A percentile compares a stretch with the other conserved stretches of the same genome.
phyloP scores from a whole-genome alignment of 2,797 vertebrate genomes.

The Valencia hispanica region DNA sequence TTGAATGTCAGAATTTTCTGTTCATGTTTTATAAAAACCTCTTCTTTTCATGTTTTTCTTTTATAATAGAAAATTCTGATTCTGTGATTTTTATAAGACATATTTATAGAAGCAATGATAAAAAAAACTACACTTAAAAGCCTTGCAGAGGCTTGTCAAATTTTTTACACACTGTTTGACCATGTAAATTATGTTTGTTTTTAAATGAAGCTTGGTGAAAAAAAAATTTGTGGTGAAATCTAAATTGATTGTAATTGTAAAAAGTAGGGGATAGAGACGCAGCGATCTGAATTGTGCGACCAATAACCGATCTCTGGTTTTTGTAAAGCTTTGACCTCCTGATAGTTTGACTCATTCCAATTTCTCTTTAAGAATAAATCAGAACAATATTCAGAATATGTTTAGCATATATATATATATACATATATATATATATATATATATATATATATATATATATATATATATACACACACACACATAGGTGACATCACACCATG shows the following conservation, averaged over 20 bases:
- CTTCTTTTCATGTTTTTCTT: conserved; percentile 55
- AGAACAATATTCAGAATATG: not conserved
- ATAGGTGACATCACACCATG: not conserved
- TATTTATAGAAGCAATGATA: conserved; percentile 65
- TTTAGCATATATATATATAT: not conserved
- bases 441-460: too few species aligned
- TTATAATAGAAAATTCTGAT: conserved; percentile 71
- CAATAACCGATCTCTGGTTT: not conserved
- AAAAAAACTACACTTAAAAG: conserved; percentile 69
- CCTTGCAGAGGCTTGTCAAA: conserved; percentile 59
- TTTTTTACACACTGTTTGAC: conserved; percentile 73
- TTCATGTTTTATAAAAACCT: conserved; percentile 57
- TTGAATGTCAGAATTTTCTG: conserved; percentile 73
- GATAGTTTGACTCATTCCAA: not conserved
- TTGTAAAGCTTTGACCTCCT: not conserved
- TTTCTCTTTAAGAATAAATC: not conserved
- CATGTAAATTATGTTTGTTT: conserved; percentile 65
- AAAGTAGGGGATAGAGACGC: conserved; percentile 33
- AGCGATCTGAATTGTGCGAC: not conserved
- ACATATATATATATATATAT: not conserved
- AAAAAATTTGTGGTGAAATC: conserved; percentile 68
- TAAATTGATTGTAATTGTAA: conserved; percentile 76
- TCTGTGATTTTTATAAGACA: conserved; percentile 73
- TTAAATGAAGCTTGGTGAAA: conserved; percentile 74
- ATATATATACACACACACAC: too few species aligned